A percentile compares a stretch with the other conserved stretches of the same genome.
Conservation (phyloP, 2,888 invertebrate species). For the Drosophila lutescens region DNA sequence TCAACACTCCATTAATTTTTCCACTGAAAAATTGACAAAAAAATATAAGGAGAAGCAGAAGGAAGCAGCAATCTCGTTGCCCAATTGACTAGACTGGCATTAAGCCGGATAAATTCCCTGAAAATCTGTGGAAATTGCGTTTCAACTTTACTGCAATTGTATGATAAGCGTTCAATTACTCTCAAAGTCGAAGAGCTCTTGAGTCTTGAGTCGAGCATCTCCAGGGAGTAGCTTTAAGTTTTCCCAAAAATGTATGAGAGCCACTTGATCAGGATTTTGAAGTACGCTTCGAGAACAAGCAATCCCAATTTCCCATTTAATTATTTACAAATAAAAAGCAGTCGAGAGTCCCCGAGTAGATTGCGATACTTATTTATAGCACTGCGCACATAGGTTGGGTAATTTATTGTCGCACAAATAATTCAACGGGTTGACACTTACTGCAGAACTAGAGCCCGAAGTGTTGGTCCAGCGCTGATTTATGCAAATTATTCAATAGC, state of each 20-base stretch:
- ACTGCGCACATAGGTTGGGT: conserved; percentile 16
- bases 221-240: conserved; percentile 1
- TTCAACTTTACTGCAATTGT: conserved; percentile 31
- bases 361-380: conserved; percentile 17
- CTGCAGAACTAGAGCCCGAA: conserved; percentile 25
- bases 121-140: conserved; percentile 21
- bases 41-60: not conserved
- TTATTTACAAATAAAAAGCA: conserved; percentile 32
- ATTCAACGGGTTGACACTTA: conserved; percentile 35
- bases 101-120: conserved; percentile 31
- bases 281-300: not conserved
- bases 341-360: conserved; percentile 1
- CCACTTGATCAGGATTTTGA: conserved; percentile 18
- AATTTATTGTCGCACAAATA: conserved; percentile 37
- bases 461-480: conserved; percentile 6
- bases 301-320: conserved; percentile 11
- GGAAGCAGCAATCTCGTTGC: conserved; percentile 26
- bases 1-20: conserved; percentile 30
- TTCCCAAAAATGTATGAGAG: conserved; percentile 17
- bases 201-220: not conserved
- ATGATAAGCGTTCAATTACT: conserved; percentile 32
- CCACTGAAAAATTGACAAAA: not conserved
- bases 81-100: conserved; percentile 23
- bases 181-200: conserved; percentile 1
- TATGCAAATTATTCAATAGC: conserved; percentile 29